Base-by-base conservation (phyloP, 2,113 vertebrate species). In the Osmerus mordax region DNA sequence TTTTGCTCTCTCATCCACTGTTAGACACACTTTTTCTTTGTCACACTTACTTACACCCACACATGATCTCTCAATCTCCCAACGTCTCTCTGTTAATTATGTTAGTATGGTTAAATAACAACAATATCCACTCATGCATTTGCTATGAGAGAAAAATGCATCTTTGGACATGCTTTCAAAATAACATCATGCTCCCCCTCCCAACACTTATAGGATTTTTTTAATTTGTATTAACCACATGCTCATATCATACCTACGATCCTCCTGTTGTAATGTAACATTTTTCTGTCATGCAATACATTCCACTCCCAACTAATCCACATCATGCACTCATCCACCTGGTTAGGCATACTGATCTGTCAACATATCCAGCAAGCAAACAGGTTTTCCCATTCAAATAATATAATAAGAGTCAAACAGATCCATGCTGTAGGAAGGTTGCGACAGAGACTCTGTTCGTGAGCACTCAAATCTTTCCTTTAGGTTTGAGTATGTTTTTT, bases 401-500 rank as follows among this genome's bases (percentile, higher is more conserved):
- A 83, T 72, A 36, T 80, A 76, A 79, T 77, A 83, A 68, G 41
- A 47, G 66, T 83, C 81, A 84, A 86, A 87, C 71, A 80, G 60
- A 79, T 85, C 77, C 90, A 90, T 90, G 89, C 89, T 5, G 84
- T 83, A 73, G 19, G 74, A 65, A 80, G 81, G 72, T 78, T 71
- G 76, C 58, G 82, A 87, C 86, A 85, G 83, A 83, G 78, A 82
- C 83, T 63, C 41, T 51, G 36, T 51, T 51, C 16, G 4, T 36
- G 70, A 19, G 9, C 41, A 47, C 41, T 47, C 41, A 47, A 47
- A 47, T 47, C 41, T 47, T 47, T 47, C 41, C 8, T 9, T 47
- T 47, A 47, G 41, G 41, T 47, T 47, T 47, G 41, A 47, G 41
- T 47, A 47, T 0, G 41, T 5, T 8, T 47, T 41, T 47, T 47